phyloP scores from a whole-genome alignment of 2,113 vertebrate genomes.

The Prionailurus viverrinus region DNA sequence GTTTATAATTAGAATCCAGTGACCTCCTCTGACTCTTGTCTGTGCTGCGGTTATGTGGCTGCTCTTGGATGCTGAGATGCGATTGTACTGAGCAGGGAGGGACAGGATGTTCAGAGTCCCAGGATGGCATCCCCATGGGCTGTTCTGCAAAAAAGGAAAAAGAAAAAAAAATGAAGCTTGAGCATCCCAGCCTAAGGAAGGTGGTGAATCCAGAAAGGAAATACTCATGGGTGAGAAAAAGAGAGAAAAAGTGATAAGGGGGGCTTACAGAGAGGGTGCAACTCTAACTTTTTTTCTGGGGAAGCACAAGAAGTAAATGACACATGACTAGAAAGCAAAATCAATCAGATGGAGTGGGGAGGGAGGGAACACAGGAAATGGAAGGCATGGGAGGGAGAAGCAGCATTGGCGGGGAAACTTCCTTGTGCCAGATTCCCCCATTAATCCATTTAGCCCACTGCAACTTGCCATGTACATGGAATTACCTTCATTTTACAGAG shows the following conservation, averaged over 20 bases:
- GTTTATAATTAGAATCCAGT: slow-evolving; percentile 69
- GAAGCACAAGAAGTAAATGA: background rate
- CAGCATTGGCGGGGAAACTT: background rate
- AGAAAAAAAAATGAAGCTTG: background rate
- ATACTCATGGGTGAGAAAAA: background rate
- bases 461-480: background rate
- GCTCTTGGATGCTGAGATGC: background rate
- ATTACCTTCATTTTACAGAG: background rate
- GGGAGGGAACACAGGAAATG: background rate
- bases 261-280: background rate
- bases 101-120: background rate
- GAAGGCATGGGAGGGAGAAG: background rate
- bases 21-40: slow-evolving; percentile 52
- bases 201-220: slow-evolving; percentile 7
- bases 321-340: background rate
- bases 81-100: background rate
- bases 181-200: background rate
- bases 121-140: background rate
- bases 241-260: background rate
- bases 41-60: background rate
- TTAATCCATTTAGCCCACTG: background rate
- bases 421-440: background rate
- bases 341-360: background rate
- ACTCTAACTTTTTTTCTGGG: background rate
- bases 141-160: background rate